Percentiles rank a stretch among this genome's conserved stretches.
phyloP scores from a whole-genome alignment of 2,797 vertebrate species.

The Sebastes hubbsi region DNA sequence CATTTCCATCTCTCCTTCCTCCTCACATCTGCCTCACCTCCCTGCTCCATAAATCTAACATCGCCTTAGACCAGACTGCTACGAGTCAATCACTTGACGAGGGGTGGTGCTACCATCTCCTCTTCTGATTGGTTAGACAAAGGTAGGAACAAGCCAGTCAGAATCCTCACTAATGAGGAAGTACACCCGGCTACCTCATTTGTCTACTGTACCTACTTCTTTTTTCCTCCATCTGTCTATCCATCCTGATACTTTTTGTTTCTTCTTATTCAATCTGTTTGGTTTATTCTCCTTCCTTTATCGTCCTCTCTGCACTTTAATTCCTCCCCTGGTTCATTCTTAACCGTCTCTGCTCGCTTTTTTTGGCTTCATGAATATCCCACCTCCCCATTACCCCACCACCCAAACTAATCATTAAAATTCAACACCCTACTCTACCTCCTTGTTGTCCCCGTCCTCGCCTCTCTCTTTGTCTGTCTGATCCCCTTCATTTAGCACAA shows the following conservation, averaged over 20 bases:
- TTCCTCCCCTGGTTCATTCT: not conserved
- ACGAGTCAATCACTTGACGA: not conserved
- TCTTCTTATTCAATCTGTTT: not conserved
- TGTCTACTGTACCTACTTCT: not conserved
- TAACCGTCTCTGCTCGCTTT: not conserved
- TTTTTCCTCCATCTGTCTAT: not conserved
- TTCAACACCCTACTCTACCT: conserved; percentile 19
- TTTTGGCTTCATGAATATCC: not conserved
- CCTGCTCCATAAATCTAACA: not conserved
- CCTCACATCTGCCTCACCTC: not conserved
- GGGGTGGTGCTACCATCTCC: not conserved
- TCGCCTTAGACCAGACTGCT: not conserved
- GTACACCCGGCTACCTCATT: not conserved
- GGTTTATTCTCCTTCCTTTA: not conserved
- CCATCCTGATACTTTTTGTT: not conserved
- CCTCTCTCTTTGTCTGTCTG: conserved; percentile 37
- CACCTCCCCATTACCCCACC: not conserved
- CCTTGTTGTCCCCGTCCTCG: not conserved
- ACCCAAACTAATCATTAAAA: conserved; percentile 48
- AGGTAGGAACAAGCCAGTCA: not conserved
- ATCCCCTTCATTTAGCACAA: conserved; percentile 19
- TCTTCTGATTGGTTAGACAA: not conserved
- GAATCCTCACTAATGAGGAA: not conserved
- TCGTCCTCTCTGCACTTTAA: not conserved
- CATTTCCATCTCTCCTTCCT: not conserved